phyloP scores from a whole-genome alignment of 2,113 vertebrate species.

The Solenodon paradoxus region DNA sequence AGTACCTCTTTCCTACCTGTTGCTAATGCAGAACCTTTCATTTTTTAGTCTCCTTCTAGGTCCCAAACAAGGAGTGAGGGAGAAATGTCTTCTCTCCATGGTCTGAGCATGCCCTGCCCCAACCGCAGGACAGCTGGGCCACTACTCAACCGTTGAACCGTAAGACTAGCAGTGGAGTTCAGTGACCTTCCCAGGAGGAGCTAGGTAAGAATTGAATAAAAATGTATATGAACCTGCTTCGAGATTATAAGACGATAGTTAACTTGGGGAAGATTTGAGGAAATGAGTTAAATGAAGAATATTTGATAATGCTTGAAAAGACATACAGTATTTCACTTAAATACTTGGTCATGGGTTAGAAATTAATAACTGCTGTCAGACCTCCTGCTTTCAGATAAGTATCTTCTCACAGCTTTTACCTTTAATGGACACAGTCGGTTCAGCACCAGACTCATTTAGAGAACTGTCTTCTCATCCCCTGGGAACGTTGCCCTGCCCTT shows the following conservation, averaged over 20 bases:
- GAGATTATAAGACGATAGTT: background rate
- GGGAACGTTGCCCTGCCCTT: background rate
- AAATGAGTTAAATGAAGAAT: background rate
- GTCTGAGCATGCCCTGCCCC: background rate
- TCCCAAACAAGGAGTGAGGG: background rate
- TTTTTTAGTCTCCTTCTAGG: background rate
- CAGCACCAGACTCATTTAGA: background rate
- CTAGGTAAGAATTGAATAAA: background rate
- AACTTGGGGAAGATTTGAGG: background rate
- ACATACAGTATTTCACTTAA: background rate
- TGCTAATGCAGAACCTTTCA: background rate
- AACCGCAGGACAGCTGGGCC: background rate
- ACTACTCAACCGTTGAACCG: background rate
- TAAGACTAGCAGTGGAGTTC: background rate
- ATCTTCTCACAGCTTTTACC: background rate
- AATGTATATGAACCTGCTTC: background rate
- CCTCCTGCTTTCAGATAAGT: slow-evolving; percentile 28
- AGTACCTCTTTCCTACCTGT: background rate
- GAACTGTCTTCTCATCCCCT: background rate
- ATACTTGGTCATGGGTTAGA: background rate
- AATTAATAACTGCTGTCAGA: background rate
- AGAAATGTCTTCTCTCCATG: background rate
- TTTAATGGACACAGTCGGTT: background rate
- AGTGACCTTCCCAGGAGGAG: background rate
- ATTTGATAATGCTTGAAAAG: background rate